phyloP scores from a whole-genome alignment of 1,140 invertebrate species.

The Bombus superbus region DNA sequence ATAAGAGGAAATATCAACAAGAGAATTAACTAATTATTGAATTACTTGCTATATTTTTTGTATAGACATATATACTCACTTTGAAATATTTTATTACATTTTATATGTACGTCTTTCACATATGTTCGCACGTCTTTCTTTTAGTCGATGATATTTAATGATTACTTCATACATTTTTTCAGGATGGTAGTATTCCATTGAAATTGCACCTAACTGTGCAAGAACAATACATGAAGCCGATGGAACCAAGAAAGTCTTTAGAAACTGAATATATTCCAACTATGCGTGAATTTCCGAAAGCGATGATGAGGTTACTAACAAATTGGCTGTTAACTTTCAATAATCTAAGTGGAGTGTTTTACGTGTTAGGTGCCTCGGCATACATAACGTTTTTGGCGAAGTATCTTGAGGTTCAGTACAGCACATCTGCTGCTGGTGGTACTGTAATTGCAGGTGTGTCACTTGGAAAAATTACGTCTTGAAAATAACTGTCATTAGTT shows the following conservation, averaged over 20 bases:
- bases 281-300: conserved; percentile 83
- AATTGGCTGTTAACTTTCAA: conserved; percentile 86
- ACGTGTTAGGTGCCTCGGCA: conserved; percentile 86
- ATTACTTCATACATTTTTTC: neutral
- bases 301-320: conserved; percentile 84
- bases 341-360: conserved; percentile 84
- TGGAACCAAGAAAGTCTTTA: conserved; percentile 50
- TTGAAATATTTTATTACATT: neutral
- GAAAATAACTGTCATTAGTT: neutral
- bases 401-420: conserved; percentile 88
- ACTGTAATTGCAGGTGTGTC: conserved; percentile 85
- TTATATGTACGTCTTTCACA: neutral
- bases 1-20: no score
- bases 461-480: neutral
- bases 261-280: conserved; percentile 69
- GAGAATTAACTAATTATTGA: no score
- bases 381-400: conserved; percentile 89
- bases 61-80: no score
- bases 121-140: neutral
- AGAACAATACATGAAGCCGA: conserved; percentile 63
- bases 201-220: conserved; percentile 69
- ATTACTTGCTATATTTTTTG: no score
- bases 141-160: neutral
- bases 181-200: conserved; percentile 72
- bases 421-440: conserved; percentile 85